Evolutionary conservation across 2,113 vertebrate genomes (phyloP), one percentile per base, ranked within the genome.

Genomic region (Hyla sarda): DNA sequence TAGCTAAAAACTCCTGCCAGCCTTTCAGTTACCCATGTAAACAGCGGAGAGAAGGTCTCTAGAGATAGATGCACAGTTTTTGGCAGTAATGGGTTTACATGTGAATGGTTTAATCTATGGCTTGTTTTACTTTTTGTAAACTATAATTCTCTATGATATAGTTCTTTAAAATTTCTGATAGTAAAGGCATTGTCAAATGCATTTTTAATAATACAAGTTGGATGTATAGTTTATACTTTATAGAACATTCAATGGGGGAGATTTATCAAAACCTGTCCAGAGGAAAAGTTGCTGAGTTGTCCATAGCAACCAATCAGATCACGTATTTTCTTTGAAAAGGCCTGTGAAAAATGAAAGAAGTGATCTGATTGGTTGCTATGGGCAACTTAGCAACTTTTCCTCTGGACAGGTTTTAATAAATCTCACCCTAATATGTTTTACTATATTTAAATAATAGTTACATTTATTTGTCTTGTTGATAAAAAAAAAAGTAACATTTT

Each of bases 1-100:
- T 87, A 82, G 34, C 52, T 87, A 28, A 81, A 87, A 82, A 82
- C 34, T 37, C 25, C 76, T 86, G 76, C 50, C 9, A 79, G 52
- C 32, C 52, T 56, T 37, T 79, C 21, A 19, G 28, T 77, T 32
- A 72, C 32, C 48, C 23, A 77, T 78, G 19, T 52, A 56, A 19
- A 34, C 4, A 47, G 25, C 34, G 50, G 1, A 56, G 48, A 54
- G 75, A 78, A 56, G 21, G 17, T 54, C 50, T 32, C 25, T 56
- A 23, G 32, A 10, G 17, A 78, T 7, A 48, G 47, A 23, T 17
- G 11, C 16, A 41, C 47, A 52, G 9, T 25, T 48, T 48, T 41
- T 47, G 25, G 1, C 25, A 16, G 3, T 30, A 62, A 28, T n/a
- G 23, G 16, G 34, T 34, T 17, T 28, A 14, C 11, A 28, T 37